phyloP scores from a whole-genome alignment of 2,888 invertebrate species.

The Ormyrus labotus region DNA sequence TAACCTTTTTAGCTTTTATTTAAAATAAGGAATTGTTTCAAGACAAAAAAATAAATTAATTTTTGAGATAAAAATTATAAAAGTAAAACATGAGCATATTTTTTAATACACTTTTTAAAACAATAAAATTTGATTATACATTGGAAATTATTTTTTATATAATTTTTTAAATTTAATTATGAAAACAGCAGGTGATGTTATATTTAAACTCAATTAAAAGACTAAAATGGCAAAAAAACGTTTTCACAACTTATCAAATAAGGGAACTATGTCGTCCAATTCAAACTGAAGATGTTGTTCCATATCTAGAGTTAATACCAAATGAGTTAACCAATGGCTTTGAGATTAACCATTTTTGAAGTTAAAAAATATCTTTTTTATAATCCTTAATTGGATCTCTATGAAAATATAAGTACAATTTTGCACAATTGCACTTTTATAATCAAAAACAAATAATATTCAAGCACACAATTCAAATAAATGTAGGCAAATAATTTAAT shows the following conservation, averaged over 20 bases:
- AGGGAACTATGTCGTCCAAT: constrained; percentile 67
- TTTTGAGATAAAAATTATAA: too few species aligned
- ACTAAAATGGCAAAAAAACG: constrained; percentile 60
- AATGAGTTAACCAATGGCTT: constrained; percentile 43
- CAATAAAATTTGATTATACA: too few species aligned
- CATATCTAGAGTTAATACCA: constrained; percentile 57
- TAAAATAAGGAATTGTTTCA: too few species aligned
- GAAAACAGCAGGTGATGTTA: too few species aligned
- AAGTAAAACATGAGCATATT: too few species aligned
- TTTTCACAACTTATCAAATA: constrained; percentile 65
- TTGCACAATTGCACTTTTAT: neutral
- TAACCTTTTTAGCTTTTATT: too few species aligned
- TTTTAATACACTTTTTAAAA: too few species aligned
- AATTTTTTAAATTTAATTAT: too few species aligned
- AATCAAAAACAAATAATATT: neutral
- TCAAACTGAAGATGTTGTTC: constrained; percentile 62
- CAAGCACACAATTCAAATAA: constrained; percentile 51
- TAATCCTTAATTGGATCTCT: neutral
- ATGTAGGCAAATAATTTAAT: constrained; percentile 58
- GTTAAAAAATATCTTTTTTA: constrained; percentile 24
- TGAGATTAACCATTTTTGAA: constrained; percentile 25
- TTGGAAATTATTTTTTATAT: too few species aligned
- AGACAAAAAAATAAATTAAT: too few species aligned
- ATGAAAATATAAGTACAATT: constrained; percentile 1
- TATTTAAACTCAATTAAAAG: neutral